Evolutionary conservation across 1,140 invertebrate species (phyloP).

Genomic region (Scylla paramamosain): DNA sequence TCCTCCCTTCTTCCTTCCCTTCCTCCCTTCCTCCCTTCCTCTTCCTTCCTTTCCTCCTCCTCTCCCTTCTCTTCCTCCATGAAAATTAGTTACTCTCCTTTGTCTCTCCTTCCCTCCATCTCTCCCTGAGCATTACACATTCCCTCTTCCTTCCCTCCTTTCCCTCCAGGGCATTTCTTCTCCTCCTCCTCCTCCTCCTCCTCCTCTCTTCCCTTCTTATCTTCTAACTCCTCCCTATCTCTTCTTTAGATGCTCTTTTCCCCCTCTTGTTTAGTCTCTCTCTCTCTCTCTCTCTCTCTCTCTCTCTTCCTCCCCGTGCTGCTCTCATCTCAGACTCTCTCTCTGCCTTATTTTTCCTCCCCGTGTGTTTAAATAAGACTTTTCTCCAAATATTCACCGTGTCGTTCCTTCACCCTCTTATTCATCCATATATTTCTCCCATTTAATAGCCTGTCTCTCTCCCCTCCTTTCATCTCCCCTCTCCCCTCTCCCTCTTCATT

Average conservation of each 20-base stretch:
- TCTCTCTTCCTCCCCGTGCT: too few species aligned
- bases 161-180: background rate
- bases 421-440: too few species aligned
- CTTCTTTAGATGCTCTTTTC: background rate
- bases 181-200: background rate
- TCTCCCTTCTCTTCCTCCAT: background rate
- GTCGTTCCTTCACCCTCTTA: too few species aligned
- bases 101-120: background rate
- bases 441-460: background rate
- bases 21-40: background rate
- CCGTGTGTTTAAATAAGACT: too few species aligned
- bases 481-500: background rate
- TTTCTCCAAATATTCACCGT: too few species aligned
- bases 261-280: background rate
- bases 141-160: background rate
- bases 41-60: background rate
- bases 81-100: background rate
- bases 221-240: background rate
- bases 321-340: background rate
- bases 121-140: background rate
- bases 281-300: background rate
- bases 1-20: background rate
- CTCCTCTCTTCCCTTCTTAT: background rate
- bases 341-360: too few species aligned
- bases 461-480: background rate